A percentile compares a stretch with the other conserved stretches of the same genome.
These are phyloP conservation scores for Zaprionus tsacasi DNA, from an alignment of 1,140 invertebrate genomes.

Conservation along the genomic window DNA sequence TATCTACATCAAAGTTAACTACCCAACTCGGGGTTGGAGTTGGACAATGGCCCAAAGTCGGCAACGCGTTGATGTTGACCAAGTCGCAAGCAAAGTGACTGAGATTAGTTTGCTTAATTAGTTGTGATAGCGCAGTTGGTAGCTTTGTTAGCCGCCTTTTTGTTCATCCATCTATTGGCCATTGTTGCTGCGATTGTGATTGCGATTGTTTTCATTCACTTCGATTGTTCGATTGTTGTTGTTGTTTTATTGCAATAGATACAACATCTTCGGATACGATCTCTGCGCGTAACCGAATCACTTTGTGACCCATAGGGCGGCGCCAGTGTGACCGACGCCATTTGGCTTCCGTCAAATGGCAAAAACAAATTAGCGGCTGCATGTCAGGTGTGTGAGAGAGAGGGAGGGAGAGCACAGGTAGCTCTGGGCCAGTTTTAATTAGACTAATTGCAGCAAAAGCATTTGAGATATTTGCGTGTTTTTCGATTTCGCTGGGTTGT, in stretches of 20 bases:
- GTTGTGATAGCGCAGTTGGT: conserved; percentile 56
- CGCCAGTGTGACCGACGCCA: conserved; percentile 69
- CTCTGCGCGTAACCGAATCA: conserved; percentile 14
- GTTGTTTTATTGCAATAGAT: conserved; percentile 28
- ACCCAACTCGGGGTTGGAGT: conserved; percentile 3
- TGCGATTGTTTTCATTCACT: too few relatives aligned
- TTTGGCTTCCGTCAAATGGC: conserved; percentile 44
- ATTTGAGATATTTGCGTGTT: conserved; percentile 49
- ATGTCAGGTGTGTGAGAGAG: background rate
- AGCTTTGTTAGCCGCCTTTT: conserved; percentile 5
- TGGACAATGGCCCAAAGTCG: conserved; percentile 16
- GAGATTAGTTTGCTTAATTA: conserved; percentile 71
- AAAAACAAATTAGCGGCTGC: conserved; percentile 73
- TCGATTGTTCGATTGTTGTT: conserved; percentile 17
- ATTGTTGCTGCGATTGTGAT: conserved; percentile 9
- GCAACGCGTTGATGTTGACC: conserved; percentile 37
- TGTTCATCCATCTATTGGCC: conserved; percentile 13
- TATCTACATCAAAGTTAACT: conserved; percentile 71
- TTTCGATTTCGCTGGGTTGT: conserved; percentile 11
- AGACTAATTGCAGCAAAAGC: conserved; percentile 34
- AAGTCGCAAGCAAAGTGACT: conserved; percentile 36
- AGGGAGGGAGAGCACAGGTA: background rate
- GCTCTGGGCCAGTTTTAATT: conserved; percentile 8
- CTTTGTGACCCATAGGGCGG: conserved; percentile 49
- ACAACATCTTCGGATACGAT: background rate